These are phyloP conservation scores for Anguilla japonica DNA, from an alignment of 2,113 vertebrate genomes.

Conservation along the genomic window DNA sequence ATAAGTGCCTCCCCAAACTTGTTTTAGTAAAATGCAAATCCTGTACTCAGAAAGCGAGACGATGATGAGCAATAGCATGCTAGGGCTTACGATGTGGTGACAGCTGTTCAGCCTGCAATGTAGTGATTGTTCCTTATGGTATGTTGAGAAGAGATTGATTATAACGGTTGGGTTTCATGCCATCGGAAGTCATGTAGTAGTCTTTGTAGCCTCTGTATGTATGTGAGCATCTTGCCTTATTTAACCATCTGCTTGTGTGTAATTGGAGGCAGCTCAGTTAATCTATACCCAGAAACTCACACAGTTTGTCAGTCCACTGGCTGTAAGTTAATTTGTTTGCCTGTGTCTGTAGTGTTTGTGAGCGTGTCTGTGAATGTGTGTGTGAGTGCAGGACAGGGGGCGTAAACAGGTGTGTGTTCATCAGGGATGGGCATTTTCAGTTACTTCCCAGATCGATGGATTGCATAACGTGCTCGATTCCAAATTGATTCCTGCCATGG, in stretches of 20 bases:
- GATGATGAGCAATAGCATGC: neutral
- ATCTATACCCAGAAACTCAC: neutral
- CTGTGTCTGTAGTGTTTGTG: neutral
- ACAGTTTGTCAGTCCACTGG: neutral
- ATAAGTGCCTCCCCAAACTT: neutral
- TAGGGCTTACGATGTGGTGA: neutral
- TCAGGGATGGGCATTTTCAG: too few relatives aligned
- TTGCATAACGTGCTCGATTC: too few relatives aligned
- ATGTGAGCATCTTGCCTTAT: neutral
- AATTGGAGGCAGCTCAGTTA: neutral
- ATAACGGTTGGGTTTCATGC: neutral
- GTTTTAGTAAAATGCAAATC: slow-evolving; percentile 2
- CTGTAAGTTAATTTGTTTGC: neutral
- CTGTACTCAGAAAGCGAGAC: neutral
- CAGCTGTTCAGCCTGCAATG: neutral
- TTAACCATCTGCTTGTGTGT: neutral
- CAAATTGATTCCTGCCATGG: too few relatives aligned
- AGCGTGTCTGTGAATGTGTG: neutral
- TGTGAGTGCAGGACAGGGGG: too few relatives aligned
- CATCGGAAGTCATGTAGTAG: neutral
- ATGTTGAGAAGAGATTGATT: neutral
- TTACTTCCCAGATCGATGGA: too few relatives aligned
- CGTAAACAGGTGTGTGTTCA: too few relatives aligned
- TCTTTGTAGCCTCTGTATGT: neutral
- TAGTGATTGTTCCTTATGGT: neutral